Base-by-base conservation (phyloP, 1,140 invertebrate genomes). In the Physella acuta region DNA sequence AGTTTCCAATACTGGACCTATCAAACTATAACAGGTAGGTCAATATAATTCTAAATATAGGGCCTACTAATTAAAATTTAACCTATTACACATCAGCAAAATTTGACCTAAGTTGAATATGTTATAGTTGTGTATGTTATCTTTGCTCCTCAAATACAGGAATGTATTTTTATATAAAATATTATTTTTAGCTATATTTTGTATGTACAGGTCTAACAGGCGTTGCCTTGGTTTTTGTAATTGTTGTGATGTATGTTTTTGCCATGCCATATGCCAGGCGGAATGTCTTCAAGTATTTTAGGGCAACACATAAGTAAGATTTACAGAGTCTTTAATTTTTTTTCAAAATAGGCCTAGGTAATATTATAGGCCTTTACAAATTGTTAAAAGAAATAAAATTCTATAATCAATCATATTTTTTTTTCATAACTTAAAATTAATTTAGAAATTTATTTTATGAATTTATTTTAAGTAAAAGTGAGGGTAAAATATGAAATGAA, bases 171-270 rank as follows among this genome's bases (percentile, higher is more conserved):
- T 11, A 44, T 44, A 44, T 44, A 11, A 44, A 44, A 44, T 44
- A 11, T 44, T 11, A 44, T 11, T 11, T 44, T 44, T 11, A 44
- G 20, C 39, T 44, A n/a, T 44, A 8, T 44, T 44, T 44, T 44
- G 39, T 44, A 11, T 44, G 8, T 52, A 4, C 44, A 64, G 62
- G 62, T 52, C 8, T 64, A 2, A 64, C 62, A 16, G 62, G 62
- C 2, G 62, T 64, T 11, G 8, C 28, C 49, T 20, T 64, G 30
- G 33, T 53, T 20, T 36, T 64, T 8, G 62, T 64, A 2, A 28
- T 64, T 8, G 39, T 64, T 14, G 62, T 64, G 14, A 11, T 64
- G 8, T 64, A 64, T 64, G 62, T 64, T 33, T 64, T 64, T 37
- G 62, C 62, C 20, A 1, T 26, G 1, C 62, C 62, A 31, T 64